Conservation (phyloP, 2,888 invertebrate genomes). For the Pomacea canaliculata region DNA sequence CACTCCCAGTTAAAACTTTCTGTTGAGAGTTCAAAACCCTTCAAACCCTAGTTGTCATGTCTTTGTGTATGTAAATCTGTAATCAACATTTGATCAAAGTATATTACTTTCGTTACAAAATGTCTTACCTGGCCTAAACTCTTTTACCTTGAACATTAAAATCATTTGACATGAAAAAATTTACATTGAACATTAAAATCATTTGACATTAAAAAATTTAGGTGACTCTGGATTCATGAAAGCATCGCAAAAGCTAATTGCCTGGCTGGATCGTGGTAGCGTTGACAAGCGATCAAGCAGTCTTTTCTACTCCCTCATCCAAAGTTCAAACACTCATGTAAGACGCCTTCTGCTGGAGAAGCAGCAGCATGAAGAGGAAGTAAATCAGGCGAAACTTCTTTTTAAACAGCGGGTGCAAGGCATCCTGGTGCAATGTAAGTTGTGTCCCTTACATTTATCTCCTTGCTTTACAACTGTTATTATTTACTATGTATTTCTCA, state of each 20-base stretch:
- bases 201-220: conserved; percentile 41
- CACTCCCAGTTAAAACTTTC: too few relatives aligned
- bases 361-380: conserved; percentile 87
- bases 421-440: conserved; percentile 93
- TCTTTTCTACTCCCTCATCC: conserved; percentile 95
- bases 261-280: conserved; percentile 95
- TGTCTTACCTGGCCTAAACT: too few relatives aligned
- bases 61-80: too few relatives aligned
- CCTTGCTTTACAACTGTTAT: too few relatives aligned
- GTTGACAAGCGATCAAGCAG: conserved; percentile 92
- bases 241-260: conserved; percentile 86
- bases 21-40: too few relatives aligned
- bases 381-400: conserved; percentile 85
- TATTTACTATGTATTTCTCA: too few relatives aligned
- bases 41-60: too few relatives aligned
- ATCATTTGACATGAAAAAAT: too few relatives aligned
- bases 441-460: conserved; percentile 22
- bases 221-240: conserved; percentile 86
- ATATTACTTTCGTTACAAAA: too few relatives aligned
- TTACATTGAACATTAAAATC: too few relatives aligned
- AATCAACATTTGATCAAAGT: too few relatives aligned
- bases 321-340: conserved; percentile 89
- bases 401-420: conserved; percentile 87
- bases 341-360: conserved; percentile 88
- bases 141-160: too few relatives aligned